These are phyloP conservation scores for Capreolus pygargus DNA, from an alignment of 2,113 vertebrate species.

Conservation along the genomic window DNA sequence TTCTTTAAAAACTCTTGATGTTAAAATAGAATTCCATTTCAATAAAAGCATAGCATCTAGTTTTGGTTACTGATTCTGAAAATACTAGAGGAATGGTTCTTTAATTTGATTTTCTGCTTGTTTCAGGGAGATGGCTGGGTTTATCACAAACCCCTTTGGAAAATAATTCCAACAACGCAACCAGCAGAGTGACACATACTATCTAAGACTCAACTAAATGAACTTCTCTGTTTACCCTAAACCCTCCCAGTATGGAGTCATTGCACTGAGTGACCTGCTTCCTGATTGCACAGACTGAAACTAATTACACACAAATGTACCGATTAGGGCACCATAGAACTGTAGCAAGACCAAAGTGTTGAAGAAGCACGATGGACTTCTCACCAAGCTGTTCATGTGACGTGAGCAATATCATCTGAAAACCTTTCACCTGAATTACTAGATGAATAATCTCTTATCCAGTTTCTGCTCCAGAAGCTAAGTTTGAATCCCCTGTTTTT, in stretches of 20 bases:
- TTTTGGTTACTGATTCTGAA: conserved; percentile 27
- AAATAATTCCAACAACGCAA: conserved; percentile 80
- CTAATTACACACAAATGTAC: conserved; percentile 73
- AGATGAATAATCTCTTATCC: conserved; percentile 68
- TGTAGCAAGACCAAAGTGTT: conserved; percentile 71
- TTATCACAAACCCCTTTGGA: conserved; percentile 95
- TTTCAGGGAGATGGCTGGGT: conserved; percentile 95
- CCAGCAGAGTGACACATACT: conserved; percentile 77
- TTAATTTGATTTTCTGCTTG: conserved; percentile 56
- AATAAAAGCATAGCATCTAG: background rate
- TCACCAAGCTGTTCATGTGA: conserved; percentile 69
- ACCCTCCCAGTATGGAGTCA: conserved; percentile 74
- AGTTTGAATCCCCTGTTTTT: conserved; percentile 62
- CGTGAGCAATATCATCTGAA: conserved; percentile 63
- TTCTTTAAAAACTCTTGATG: background rate
- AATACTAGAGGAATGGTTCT: background rate
- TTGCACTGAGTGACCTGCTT: conserved; percentile 78
- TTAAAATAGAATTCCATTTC: background rate
- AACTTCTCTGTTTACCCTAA: conserved; percentile 69
- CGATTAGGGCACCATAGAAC: conserved; percentile 76
- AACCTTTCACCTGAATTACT: conserved; percentile 75
- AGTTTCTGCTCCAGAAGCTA: conserved; percentile 75
- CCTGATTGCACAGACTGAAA: conserved; percentile 76
- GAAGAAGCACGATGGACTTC: conserved; percentile 69
- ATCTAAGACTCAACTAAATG: conserved; percentile 67